A percentile compares a stretch with the other conserved stretches of the same genome.
These are phyloP conservation scores for Grammomys surdaster DNA, from an alignment of 2,113 vertebrate genomes.

Conservation along the genomic window DNA sequence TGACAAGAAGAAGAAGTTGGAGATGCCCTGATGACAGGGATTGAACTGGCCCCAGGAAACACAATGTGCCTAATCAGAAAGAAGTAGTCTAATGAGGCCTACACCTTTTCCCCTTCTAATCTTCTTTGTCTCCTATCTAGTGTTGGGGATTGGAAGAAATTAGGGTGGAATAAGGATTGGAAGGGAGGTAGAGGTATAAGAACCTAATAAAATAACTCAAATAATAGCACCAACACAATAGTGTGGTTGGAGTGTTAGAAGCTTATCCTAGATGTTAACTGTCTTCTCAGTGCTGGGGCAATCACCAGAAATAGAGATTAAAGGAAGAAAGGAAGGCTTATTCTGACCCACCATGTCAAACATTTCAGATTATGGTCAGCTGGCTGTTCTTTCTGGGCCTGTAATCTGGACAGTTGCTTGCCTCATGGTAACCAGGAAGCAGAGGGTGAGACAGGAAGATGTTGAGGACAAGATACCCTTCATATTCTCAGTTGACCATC, in stretches of 20 bases:
- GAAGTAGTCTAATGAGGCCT: too few relatives aligned
- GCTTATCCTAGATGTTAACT: neutral
- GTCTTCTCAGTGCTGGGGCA: neutral
- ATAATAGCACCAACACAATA: neutral
- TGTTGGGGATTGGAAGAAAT: too few relatives aligned
- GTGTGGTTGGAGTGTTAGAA: neutral
- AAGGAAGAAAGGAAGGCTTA: neutral
- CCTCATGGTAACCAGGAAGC: neutral
- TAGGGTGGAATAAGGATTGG: too few relatives aligned
- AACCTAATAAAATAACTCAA: too few relatives aligned
- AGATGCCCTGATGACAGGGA: too few relatives aligned
- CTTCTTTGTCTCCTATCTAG: too few relatives aligned
- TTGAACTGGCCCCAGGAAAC: too few relatives aligned
- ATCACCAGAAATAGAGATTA: neutral
- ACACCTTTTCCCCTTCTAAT: too few relatives aligned
- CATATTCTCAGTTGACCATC: neutral
- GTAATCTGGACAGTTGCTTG: neutral
- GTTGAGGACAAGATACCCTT: neutral
- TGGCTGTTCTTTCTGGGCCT: neutral
- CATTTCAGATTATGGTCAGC: neutral
- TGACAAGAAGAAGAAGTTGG: too few relatives aligned
- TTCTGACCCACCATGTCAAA: neutral
- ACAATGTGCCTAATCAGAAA: too few relatives aligned
- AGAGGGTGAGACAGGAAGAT: neutral
- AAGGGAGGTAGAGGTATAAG: too few relatives aligned